Evolutionary conservation across 2,888 invertebrate genomes (phyloP).

Genomic region (Hemithea aestivaria): DNA sequence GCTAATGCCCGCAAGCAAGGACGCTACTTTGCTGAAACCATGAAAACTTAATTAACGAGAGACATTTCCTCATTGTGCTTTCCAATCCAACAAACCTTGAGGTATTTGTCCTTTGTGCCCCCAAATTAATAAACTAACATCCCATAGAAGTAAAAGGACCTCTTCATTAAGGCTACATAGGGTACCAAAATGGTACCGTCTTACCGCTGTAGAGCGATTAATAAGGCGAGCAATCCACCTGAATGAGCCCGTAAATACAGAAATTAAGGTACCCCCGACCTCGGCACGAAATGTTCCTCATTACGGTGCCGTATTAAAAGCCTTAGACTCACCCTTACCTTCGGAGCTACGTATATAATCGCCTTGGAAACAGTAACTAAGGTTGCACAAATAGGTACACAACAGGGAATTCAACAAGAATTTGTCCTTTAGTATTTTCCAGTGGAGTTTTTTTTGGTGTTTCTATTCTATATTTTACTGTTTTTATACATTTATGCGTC

Average conservation of each 20-base stretch:
- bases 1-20: no score
- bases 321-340: conserved; percentile 32
- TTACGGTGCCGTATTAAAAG: conserved; percentile 73
- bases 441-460: no score
- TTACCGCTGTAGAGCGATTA: conserved; percentile 54
- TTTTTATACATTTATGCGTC: no score
- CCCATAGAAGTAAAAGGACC: conserved; percentile 7
- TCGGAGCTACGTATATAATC: background rate
- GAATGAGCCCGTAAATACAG: conserved; percentile 61
- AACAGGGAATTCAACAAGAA: no score
- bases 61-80: no score
- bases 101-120: no score
- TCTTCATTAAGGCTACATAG: conserved; percentile 26
- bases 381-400: background rate
- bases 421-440: no score
- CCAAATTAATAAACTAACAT: conserved; percentile 6
- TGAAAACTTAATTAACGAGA: no score
- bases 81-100: no score
- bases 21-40: no score
- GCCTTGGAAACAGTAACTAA: conserved; percentile 4
- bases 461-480: no score
- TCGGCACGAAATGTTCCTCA: conserved; percentile 51
- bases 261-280: conserved; percentile 72
- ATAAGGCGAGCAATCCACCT: conserved; percentile 58
- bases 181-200: conserved; percentile 41